Evolutionary conservation across 2,797 vertebrate genomes (phyloP), one percentile per base, ranked within the genome.

Genomic region (Amazona finschi): DNA sequence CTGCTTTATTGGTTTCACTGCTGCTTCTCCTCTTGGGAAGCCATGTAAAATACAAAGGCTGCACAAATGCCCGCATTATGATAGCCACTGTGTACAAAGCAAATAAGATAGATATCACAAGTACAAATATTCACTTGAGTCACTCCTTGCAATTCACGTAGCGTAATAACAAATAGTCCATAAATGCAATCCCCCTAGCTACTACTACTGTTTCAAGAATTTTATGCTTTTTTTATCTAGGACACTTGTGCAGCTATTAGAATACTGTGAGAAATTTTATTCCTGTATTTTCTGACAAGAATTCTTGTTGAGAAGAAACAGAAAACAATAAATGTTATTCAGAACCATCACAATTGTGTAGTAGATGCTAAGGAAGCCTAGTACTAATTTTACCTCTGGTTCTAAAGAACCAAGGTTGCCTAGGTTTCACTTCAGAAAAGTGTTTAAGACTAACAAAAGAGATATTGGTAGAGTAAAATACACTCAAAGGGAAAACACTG

Each of bases 1-100:
- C 82, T 94, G 87, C 90, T 97, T 98, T 98, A 98, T 97, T 98
- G 97, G 97, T 95, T 98, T 96, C 95, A 89, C 87, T 85, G 75
- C 94, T 93, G 93, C 66, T 88, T 85, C 96, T 95, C 88, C 98
- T 98, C 97, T 89, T 65, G 97, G 97, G 97, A 98, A 97, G 94
- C 85, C 83, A 66, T 73, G 76, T 92, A 97, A 96, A 96, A 94
- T 85, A 94, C 95, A 90, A 94, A 97, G 96, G 88, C 92, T 87
- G 96, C 89, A 92, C 89, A 94, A 96, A 96, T 36, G 78, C 83
- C 67, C 46, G 65, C 57, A 18, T 93, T 96, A 96, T 27, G 19
- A 79, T 92, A 96, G 81, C 95, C 74, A 66, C 90, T 88, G 38
- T 77, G 90, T 82, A 85, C 95, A 95, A 65, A 97, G 96, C 96